Percentiles rank a stretch among this genome's conserved stretches.
These are phyloP conservation scores for Ormyrus nitidulus DNA, from an alignment of 2,888 invertebrate species.

Conservation along the genomic window DNA sequence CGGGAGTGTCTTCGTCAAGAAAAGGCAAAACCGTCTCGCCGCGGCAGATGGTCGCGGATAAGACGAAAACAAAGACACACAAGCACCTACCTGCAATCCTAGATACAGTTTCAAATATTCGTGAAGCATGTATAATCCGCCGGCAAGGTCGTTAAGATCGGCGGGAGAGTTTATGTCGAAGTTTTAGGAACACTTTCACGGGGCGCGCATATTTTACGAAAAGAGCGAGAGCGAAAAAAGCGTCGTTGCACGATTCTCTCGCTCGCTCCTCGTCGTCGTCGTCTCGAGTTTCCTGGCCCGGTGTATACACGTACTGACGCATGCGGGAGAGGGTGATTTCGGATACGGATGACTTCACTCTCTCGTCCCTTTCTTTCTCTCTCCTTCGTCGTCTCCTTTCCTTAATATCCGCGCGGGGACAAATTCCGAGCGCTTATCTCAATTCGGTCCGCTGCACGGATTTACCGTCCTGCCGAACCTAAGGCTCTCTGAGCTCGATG, in stretches of 20 bases:
- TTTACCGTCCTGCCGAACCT: constrained; percentile 62
- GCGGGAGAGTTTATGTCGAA: constrained; percentile 11
- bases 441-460: constrained; percentile 61
- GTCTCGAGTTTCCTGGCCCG: constrained; percentile 51
- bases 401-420: constrained; percentile 63
- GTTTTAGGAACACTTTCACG: neutral
- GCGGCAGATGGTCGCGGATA: too few species aligned
- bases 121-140: constrained; percentile 9
- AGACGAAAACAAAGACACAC: too few species aligned
- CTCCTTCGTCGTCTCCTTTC: neutral
- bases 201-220: constrained; percentile 19
- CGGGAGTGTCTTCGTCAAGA: too few species aligned
- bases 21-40: too few species aligned
- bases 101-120: constrained; percentile 7
- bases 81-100: too few species aligned
- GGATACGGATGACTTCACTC: constrained; percentile 54
- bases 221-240: constrained; percentile 30
- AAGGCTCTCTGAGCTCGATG: constrained; percentile 57
- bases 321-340: constrained; percentile 48
- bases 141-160: constrained; percentile 32
- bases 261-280: constrained; percentile 58
- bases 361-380: constrained; percentile 1
- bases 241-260: constrained; percentile 54
- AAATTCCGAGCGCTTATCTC: constrained; percentile 65
- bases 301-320: constrained; percentile 38